phyloP scores from a whole-genome alignment of 2,113 vertebrate species.

The Rhizomys pruinosus region DNA sequence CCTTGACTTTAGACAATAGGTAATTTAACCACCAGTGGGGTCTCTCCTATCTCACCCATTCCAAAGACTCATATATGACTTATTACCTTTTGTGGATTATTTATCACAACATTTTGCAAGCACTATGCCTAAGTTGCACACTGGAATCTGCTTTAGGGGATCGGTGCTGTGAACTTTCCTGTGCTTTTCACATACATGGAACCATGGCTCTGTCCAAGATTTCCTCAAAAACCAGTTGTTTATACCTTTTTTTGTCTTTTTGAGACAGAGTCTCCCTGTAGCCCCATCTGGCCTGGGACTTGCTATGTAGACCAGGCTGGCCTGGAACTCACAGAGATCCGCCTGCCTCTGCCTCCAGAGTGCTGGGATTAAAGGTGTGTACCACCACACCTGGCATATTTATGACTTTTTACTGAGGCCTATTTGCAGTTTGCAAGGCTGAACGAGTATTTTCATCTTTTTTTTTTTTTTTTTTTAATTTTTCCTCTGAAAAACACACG shows the following conservation, averaged over 20 bases:
- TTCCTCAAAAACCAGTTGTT: neutral
- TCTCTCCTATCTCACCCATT: neutral
- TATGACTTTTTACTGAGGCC: neutral
- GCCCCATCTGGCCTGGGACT: too few relatives aligned
- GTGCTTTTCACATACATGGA: neutral
- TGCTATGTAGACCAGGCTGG: too few relatives aligned
- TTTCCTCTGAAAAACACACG: neutral
- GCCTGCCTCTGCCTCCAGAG: too few relatives aligned
- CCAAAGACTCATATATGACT: neutral
- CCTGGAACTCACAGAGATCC: too few relatives aligned
- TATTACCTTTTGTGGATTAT: neutral
- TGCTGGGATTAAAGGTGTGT: too few relatives aligned
- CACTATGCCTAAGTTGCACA: neutral
- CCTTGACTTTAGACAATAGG: neutral
- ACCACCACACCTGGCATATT: too few relatives aligned
- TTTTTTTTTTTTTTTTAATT: too few relatives aligned
- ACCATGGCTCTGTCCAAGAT: neutral
- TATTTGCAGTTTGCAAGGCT: neutral
- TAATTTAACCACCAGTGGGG: neutral
- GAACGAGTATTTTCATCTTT: conserved; percentile 5
- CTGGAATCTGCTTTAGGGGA: neutral
- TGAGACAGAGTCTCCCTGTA: too few relatives aligned
- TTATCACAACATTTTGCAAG: neutral
- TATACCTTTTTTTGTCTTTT: too few relatives aligned
- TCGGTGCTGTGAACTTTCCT: neutral